Evolutionary conservation across 2,797 vertebrate species (phyloP).

Genomic region (Hafferia zeledoni): DNA sequence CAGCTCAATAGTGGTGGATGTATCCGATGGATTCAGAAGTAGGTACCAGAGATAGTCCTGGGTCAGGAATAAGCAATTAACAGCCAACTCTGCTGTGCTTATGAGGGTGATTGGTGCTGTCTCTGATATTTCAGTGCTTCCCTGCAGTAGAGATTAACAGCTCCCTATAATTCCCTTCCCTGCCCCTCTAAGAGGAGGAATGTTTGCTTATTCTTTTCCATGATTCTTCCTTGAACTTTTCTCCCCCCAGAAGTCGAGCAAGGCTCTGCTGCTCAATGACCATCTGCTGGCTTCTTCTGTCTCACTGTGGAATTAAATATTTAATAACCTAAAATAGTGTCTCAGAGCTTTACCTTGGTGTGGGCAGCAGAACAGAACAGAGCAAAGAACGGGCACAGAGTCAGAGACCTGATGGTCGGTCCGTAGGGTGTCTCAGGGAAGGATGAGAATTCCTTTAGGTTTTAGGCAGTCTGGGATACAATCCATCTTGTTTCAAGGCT

Average conservation of each 20-base stretch:
- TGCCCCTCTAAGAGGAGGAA: neutral
- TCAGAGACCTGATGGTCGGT: conserved; percentile 4
- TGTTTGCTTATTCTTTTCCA: neutral
- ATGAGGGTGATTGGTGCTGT: neutral
- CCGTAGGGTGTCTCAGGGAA: neutral
- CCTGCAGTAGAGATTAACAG: neutral
- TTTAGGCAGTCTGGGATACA: neutral
- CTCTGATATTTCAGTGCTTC: neutral
- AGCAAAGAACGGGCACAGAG: fast-evolving
- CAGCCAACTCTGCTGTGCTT: neutral
- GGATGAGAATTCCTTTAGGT: neutral
- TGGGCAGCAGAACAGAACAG: neutral
- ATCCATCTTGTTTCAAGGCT: neutral
- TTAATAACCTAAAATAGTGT: neutral
- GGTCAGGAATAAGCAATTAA: neutral
- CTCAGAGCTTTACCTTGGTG: neutral
- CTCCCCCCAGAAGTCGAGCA: neutral
- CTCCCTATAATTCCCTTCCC: neutral
- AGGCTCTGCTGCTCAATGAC: neutral
- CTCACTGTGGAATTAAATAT: neutral
- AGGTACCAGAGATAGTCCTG: neutral
- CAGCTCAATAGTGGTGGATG: neutral
- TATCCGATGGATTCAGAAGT: neutral
- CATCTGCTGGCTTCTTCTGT: conserved; percentile 15
- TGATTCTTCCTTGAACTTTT: neutral